Percentiles rank a stretch among this genome's conserved stretches.
phyloP scores from a whole-genome alignment of 2,113 vertebrate species.

The Ranitomeya imitator region DNA sequence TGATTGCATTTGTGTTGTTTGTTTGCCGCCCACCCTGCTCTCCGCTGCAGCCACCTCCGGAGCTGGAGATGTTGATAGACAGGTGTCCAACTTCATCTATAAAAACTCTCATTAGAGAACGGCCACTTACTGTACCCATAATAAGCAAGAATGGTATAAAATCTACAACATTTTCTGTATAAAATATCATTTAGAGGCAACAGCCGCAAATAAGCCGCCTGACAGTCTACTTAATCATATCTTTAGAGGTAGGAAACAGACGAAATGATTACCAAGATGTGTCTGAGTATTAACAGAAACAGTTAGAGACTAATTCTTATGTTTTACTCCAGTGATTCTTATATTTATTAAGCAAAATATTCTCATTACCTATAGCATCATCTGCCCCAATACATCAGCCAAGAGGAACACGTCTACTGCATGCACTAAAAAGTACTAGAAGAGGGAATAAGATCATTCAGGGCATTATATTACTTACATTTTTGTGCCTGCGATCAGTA shows the following conservation, averaged over 20 bases:
- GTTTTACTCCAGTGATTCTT: constrained; percentile 22
- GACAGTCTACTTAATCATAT: constrained; percentile 11
- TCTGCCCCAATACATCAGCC: background rate
- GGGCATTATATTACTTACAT: background rate
- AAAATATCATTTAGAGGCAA: background rate
- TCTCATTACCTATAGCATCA: background rate
- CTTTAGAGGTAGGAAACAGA: constrained; percentile 4
- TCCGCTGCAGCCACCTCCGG: background rate
- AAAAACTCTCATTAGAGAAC: too few species aligned
- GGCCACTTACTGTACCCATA: too few species aligned
- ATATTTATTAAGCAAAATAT: constrained; percentile 1
- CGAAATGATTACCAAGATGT: background rate
- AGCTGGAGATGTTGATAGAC: too few species aligned
- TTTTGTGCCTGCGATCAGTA: background rate
- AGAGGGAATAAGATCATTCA: background rate
- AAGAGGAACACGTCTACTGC: background rate
- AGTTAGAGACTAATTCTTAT: constrained; percentile 6
- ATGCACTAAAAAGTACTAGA: background rate
- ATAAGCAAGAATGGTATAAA: too few species aligned
- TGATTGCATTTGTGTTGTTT: background rate
- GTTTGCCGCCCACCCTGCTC: background rate
- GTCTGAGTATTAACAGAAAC: constrained; percentile 11
- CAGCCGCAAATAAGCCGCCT: background rate
- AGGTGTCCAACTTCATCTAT: too few species aligned
- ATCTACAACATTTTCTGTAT: background rate